Base-by-base conservation (phyloP, 2,888 invertebrate species). In the Mythimna albipuncta region DNA sequence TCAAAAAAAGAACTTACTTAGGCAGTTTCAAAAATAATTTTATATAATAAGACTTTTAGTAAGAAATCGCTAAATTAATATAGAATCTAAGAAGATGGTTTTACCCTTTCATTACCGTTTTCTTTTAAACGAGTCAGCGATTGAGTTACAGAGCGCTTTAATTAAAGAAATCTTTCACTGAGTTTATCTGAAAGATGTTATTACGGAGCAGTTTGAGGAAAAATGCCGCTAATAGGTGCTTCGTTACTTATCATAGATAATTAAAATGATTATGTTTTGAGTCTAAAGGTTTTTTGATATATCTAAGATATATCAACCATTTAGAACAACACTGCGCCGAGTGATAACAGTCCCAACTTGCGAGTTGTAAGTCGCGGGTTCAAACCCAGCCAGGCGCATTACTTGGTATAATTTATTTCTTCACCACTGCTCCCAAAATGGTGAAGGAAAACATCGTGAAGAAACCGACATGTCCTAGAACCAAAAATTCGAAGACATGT, bases 121-220 rank as follows among this genome's bases (percentile, higher is more conserved):
- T 78, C 70, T 70, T 79, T 68, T 74, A 59, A 74, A 75, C 63
- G 58, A 35, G 64, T 2, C n/a, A 2, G 19, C 47, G 38, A 63
- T 83, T 55, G 62, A 80, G 64, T 75, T 77, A 81, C 77, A 62
- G 16, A 63, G 81, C 38, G n/a, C 67, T 76, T 65, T 84, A 75
- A 62, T 69, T 54, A 62, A 63, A 76, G 57, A 81, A 77, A 77
- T 77, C 67, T 76, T 57, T 62, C 21, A 54, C 76, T 32, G 57
- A 76, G 76, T 57, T 77, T 66, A 75, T 75, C 57, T 81, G 4
- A 62, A 65, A 57, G 38, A 44, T 63, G 38, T 81, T 58, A 81
- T 81, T 63, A 76, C 54, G 47, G 44, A 76, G 38, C 7, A 38
- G 38, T 66, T 16, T 6, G 16, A 54, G 26, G 44, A 75, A 66